Percentiles rank a stretch among this genome's conserved stretches.
Conservation (phyloP, 2,888 invertebrate species). For the Drosophila prolongata region DNA sequence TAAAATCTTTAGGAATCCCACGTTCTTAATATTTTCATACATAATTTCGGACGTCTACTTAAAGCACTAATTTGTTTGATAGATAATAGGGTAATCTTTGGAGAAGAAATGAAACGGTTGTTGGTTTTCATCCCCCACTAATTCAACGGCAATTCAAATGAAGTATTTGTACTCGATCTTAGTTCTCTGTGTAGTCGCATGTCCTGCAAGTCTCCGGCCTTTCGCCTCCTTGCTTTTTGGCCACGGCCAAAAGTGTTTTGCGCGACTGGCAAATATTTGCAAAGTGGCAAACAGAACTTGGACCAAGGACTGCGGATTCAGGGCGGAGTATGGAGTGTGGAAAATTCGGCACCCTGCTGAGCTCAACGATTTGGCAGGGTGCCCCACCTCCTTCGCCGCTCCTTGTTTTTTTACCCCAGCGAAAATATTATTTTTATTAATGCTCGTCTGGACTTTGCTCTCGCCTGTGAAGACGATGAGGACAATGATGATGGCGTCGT, state of each 20-base stretch:
- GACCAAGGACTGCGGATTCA: conserved; percentile 19
- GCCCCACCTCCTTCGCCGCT: not conserved
- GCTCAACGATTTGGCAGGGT: conserved; percentile 55
- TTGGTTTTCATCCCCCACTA: too few relatives aligned
- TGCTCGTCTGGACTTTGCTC: conserved; percentile 63
- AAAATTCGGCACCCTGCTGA: conserved; percentile 55
- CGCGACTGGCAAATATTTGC: conserved; percentile 77
- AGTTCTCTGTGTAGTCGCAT: conserved; percentile 19
- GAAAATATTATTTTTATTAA: conserved; percentile 78
- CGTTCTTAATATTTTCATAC: too few relatives aligned
- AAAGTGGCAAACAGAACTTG: conserved; percentile 75
- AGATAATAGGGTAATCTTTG: too few relatives aligned
- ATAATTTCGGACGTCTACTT: too few relatives aligned
- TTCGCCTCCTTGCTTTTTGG: conserved; percentile 27
- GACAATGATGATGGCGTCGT: conserved; percentile 44
- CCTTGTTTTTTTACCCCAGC: conserved; percentile 39
- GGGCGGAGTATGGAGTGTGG: not conserved
- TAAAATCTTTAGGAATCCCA: too few relatives aligned
- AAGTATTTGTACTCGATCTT: too few relatives aligned
- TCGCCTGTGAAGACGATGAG: conserved; percentile 22
- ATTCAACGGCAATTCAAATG: too few relatives aligned
- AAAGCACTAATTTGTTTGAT: too few relatives aligned
- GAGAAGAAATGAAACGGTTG: too few relatives aligned
- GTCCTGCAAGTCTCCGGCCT: conserved; percentile 42
- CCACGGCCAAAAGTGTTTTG: conserved; percentile 70